Percentiles rank a stretch among this genome's conserved stretches.
These are phyloP conservation scores for Prenolepis imparis DNA, from an alignment of 2,888 invertebrate species.

Conservation along the genomic window DNA sequence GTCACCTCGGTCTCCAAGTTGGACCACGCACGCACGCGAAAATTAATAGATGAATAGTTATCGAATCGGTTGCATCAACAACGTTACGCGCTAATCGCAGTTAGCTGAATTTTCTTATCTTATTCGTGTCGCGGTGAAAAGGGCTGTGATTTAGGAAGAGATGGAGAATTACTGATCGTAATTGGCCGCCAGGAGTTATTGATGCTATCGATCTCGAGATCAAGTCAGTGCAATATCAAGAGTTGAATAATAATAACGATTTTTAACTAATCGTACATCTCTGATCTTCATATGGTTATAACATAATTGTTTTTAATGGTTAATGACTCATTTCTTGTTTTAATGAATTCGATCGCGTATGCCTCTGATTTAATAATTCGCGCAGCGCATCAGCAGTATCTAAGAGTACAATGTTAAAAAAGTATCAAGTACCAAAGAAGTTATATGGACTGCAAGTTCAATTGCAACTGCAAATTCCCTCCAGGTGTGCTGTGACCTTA, in stretches of 20 bases:
- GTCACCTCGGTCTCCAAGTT: background rate
- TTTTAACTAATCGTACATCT: constrained; percentile 56
- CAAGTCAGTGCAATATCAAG: constrained; percentile 47
- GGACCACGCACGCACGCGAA: background rate
- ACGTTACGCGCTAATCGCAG: background rate
- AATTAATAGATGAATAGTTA: constrained; percentile 28
- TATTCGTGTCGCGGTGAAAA: background rate
- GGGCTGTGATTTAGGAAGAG: background rate
- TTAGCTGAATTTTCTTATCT: background rate
- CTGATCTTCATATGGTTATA: constrained; percentile 62
- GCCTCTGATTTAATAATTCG: constrained; percentile 56
- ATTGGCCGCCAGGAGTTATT: background rate
- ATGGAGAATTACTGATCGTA: background rate
- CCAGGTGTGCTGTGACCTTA: constrained; percentile 53
- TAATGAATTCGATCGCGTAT: constrained; percentile 56
- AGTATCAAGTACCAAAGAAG: constrained; percentile 78
- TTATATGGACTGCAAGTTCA: constrained; percentile 62
- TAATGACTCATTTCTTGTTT: constrained; percentile 37
- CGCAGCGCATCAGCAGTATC: constrained; percentile 54
- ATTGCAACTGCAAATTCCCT: constrained; percentile 62
- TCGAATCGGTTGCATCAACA: constrained; percentile 26
- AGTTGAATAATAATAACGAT: constrained; percentile 53
- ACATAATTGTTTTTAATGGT: constrained; percentile 64
- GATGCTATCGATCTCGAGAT: constrained; percentile 22
- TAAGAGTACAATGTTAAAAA: constrained; percentile 67